Conservation (phyloP, 2,113 vertebrate species). For the Oceanodroma tethys region DNA sequence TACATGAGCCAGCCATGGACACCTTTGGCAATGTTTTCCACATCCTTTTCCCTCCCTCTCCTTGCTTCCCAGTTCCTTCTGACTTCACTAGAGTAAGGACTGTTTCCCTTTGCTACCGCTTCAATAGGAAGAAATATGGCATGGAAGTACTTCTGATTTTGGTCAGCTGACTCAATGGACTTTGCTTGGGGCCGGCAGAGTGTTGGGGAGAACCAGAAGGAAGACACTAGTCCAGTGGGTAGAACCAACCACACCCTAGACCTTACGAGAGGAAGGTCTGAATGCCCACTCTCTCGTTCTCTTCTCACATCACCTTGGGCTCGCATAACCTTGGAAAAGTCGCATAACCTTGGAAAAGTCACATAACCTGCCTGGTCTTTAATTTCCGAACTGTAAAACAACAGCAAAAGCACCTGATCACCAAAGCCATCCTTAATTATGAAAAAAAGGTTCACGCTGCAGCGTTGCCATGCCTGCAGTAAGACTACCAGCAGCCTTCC, state of each 20-base stretch:
- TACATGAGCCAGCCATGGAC: not conserved
- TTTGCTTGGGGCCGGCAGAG: not conserved
- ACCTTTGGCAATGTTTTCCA: slow-evolving; percentile 6
- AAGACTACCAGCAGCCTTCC: not conserved
- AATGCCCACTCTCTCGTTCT: not conserved
- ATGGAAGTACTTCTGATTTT: not conserved
- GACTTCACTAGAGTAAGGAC: not conserved
- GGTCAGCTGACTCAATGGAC: not conserved
- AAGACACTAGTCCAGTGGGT: not conserved
- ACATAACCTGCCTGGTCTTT: not conserved
- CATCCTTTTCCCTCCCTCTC: not conserved
- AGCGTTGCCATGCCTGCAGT: not conserved
- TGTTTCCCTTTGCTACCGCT: not conserved
- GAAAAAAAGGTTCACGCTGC: not conserved
- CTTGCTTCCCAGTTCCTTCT: not conserved
- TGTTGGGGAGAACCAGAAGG: not conserved
- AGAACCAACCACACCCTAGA: not conserved
- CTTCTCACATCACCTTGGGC: not conserved
- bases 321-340: not conserved
- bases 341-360: not conserved
- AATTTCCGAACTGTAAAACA: not conserved
- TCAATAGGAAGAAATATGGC: not conserved
- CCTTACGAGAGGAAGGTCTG: not conserved
- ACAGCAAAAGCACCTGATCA: not conserved
- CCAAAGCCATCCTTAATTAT: not conserved